These are phyloP conservation scores for Chionoecetes opilio DNA, from an alignment of 1,140 invertebrate genomes.

Conservation along the genomic window DNA sequence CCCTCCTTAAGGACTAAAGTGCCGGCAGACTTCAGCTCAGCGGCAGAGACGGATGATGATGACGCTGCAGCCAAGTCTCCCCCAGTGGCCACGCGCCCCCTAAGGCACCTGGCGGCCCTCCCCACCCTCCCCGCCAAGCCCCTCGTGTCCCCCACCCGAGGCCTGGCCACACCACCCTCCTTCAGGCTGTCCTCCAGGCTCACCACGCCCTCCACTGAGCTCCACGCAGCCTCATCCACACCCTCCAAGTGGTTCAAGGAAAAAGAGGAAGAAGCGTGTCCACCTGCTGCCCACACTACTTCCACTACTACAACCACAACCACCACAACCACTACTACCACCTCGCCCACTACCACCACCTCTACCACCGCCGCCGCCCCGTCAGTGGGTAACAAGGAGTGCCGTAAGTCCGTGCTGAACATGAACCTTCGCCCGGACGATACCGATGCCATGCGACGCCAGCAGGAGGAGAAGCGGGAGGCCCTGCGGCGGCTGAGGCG, in stretches of 20 bases:
- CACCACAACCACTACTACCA: slow-evolving; percentile 20
- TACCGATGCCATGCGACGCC: slow-evolving; percentile 76
- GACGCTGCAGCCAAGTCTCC: neutral
- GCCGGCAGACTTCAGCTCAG: slow-evolving; percentile 80
- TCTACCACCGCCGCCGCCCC: neutral
- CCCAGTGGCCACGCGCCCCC: slow-evolving; percentile 40
- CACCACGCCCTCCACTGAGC: slow-evolving; percentile 55
- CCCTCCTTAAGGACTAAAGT: slow-evolving; percentile 76
- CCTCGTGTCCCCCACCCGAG: neutral
- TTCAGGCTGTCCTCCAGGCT: slow-evolving; percentile 72
- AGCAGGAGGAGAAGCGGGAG: slow-evolving; percentile 81
- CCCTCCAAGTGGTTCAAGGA: slow-evolving; percentile 48
- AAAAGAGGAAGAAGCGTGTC: neutral
- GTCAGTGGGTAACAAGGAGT: slow-evolving; percentile 75
- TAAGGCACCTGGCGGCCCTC: slow-evolving; percentile 73
- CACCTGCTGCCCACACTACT: neutral
- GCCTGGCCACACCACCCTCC: slow-evolving; percentile 59
- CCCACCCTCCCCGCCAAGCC: slow-evolving; percentile 69
- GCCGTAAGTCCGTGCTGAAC: slow-evolving; percentile 80
- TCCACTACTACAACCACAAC: neutral
- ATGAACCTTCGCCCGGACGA: slow-evolving; percentile 76
- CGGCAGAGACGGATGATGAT: slow-evolving; percentile 75
- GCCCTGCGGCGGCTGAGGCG: slow-evolving; percentile 77
- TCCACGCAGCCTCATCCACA: slow-evolving; percentile 32
- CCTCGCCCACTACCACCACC: slow-evolving; percentile 46